Evolutionary conservation across 1,140 invertebrate species (phyloP).

Genomic region (Apocrypta bakeri): DNA sequence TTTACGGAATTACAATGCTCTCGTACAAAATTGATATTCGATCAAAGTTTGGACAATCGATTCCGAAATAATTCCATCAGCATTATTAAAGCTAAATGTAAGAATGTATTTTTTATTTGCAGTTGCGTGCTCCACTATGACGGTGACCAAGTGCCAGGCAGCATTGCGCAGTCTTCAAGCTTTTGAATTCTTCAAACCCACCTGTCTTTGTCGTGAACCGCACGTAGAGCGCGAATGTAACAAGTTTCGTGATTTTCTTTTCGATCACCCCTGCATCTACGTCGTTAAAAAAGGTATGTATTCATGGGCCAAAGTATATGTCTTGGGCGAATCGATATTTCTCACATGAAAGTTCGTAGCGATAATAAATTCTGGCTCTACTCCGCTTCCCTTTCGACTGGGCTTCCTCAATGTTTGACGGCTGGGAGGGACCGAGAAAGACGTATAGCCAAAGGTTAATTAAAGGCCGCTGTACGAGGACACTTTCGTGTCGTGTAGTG

Average conservation of each 20-base stretch:
- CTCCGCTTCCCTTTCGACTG: too few relatives aligned
- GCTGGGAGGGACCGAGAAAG: too few relatives aligned
- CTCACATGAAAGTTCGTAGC: too few relatives aligned
- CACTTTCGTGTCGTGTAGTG: conserved; percentile 6
- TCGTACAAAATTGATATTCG: too few relatives aligned
- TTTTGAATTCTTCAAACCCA: conserved; percentile 93
- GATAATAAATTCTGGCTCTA: too few relatives aligned
- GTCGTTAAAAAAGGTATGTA: conserved; percentile 88
- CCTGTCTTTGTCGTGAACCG: conserved; percentile 91
- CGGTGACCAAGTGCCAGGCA: conserved; percentile 92
- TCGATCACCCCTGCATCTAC: conserved; percentile 93
- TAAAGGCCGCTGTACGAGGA: conserved; percentile 17
- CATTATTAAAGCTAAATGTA: too few relatives aligned
- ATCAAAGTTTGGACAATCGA: too few relatives aligned
- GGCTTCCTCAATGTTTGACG: too few relatives aligned
- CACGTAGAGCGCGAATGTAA: conserved; percentile 93
- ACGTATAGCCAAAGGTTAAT: conserved; percentile 22
- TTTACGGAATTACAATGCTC: too few relatives aligned
- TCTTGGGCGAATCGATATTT: too few relatives aligned
- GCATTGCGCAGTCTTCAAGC: conserved; percentile 90
- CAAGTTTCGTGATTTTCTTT: conserved; percentile 92
- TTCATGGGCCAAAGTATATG: too few relatives aligned
- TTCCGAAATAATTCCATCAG: too few relatives aligned
- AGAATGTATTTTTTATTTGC: conserved; percentile 73
- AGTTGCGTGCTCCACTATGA: conserved; percentile 94